A percentile compares a stretch with the other conserved stretches of the same genome.
Evolutionary conservation across 2,888 invertebrate genomes (phyloP).

Genomic region (Drosophila acutilabella): DNA sequence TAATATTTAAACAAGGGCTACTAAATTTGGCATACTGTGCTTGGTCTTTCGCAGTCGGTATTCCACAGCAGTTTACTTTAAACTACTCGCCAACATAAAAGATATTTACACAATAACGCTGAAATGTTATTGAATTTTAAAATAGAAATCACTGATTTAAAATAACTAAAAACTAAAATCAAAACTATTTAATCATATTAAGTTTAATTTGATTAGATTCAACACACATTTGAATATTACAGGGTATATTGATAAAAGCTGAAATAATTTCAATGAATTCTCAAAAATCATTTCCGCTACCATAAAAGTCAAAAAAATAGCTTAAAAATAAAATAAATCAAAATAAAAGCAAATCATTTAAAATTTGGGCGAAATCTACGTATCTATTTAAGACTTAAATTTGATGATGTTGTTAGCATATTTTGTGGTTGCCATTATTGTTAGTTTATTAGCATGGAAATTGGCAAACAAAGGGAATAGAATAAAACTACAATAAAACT

Average conservation of each 20-base stretch:
- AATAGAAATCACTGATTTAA: no score
- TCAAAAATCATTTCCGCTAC: slow-evolving; percentile 63
- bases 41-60: no score
- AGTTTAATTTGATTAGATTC: no score
- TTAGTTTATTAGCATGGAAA: slow-evolving; percentile 61
- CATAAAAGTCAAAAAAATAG: slow-evolving; percentile 57
- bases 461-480: slow-evolving; percentile 15
- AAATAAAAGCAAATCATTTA: slow-evolving; percentile 23
- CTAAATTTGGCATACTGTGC: no score
- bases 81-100: no score
- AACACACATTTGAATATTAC: not conserved
- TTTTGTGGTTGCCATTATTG: slow-evolving; percentile 21
- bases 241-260: slow-evolving; percentile 10
- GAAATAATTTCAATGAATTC: slow-evolving; percentile 21
- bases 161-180: no score
- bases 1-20: no score
- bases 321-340: slow-evolving; percentile 45
- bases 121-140: no score
- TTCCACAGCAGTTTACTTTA: no score
- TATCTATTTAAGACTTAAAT: slow-evolving; percentile 9
- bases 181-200: no score
- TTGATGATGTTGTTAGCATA: slow-evolving; percentile 46
- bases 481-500: slow-evolving; percentile 3
- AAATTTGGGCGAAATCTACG: slow-evolving; percentile 26
- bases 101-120: no score